Percentiles rank a stretch among this genome's conserved stretches.
Conservation (phyloP, 2,797 vertebrate genomes). For the Antrozous pallidus region DNA sequence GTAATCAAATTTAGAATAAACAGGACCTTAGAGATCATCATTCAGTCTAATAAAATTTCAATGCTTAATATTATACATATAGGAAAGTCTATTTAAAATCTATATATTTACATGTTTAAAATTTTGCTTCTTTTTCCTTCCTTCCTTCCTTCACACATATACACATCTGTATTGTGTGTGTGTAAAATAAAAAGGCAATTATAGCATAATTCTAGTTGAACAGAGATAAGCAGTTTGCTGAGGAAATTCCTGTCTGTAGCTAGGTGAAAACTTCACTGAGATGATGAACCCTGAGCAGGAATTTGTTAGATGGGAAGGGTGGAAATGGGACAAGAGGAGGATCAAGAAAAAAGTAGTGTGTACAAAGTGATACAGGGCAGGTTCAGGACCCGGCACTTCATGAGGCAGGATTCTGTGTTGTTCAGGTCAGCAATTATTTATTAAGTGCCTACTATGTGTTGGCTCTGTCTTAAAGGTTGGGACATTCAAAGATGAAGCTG, state of each 20-base stretch:
- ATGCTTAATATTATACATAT: slow-evolving; percentile 23
- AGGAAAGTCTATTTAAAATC: slow-evolving; percentile 26
- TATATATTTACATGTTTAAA: not conserved
- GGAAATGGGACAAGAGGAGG: not conserved
- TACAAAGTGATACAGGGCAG: not conserved
- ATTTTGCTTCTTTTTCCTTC: not conserved
- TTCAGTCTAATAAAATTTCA: slow-evolving; percentile 11
- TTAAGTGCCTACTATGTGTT: not conserved
- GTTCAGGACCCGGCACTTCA: not conserved
- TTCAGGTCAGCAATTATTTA: not conserved
- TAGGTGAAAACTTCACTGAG: not conserved
- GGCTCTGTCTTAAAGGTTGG: not conserved
- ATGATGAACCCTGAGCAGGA: not conserved
- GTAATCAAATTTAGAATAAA: not conserved
- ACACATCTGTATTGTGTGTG: not conserved
- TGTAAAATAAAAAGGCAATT: slow-evolving; percentile 3
- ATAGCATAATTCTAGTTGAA: not conserved
- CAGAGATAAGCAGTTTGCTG: not conserved
- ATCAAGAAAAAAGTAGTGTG: not conserved
- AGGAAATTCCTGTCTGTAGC: not conserved
- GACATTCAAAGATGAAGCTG: slow-evolving; percentile 1
- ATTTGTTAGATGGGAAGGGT: not conserved
- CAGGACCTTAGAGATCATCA: not conserved
- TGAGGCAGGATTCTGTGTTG: not conserved
- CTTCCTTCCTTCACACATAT: not conserved